A percentile compares a stretch with the other conserved stretches of the same genome.
Evolutionary conservation across 30 jellyfish, hydroid and myxozoan genomes (phyloP).

Genomic region (Catostylus mosaicus): DNA sequence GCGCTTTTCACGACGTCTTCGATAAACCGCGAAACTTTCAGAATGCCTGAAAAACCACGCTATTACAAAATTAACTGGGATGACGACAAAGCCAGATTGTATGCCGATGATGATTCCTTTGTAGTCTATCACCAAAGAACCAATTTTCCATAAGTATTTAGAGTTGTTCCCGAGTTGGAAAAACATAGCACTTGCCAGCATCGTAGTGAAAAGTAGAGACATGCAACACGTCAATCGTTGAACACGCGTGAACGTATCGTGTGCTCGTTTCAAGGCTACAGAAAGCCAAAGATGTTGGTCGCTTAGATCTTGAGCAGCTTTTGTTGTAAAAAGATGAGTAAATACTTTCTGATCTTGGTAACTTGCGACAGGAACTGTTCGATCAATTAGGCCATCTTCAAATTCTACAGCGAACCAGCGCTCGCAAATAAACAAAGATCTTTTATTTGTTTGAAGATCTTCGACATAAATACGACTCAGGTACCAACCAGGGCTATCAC

Average conservation of each 20-base stretch:
- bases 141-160: constrained; percentile 65
- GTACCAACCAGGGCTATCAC: constrained; percentile 73
- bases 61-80: constrained; percentile 65
- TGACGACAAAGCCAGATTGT: constrained; percentile 72
- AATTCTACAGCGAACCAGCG: constrained; percentile 69
- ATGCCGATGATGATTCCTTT: constrained; percentile 75
- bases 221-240: constrained; percentile 81
- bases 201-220: constrained; percentile 64
- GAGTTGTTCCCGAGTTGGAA: constrained; percentile 71
- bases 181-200: constrained; percentile 91
- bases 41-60: constrained; percentile 70
- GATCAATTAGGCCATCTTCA: constrained; percentile 58
- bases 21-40: constrained; percentile 33
- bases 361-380: constrained; percentile 30
- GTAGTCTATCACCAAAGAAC: constrained; percentile 66
- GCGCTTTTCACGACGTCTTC: constrained; percentile 1
- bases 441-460: constrained; percentile 51
- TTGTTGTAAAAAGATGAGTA: constrained; percentile 67
- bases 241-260: constrained; percentile 81
- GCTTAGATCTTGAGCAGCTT: constrained; percentile 54
- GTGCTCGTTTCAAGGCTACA: constrained; percentile 70
- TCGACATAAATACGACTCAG: constrained; percentile 60
- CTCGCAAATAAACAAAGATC: constrained; percentile 54
- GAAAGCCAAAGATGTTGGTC: constrained; percentile 74
- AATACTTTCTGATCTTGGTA: constrained; percentile 41